Evolutionary conservation across 1,140 invertebrate species (phyloP).

Genomic region (Magallana gigas): DNA sequence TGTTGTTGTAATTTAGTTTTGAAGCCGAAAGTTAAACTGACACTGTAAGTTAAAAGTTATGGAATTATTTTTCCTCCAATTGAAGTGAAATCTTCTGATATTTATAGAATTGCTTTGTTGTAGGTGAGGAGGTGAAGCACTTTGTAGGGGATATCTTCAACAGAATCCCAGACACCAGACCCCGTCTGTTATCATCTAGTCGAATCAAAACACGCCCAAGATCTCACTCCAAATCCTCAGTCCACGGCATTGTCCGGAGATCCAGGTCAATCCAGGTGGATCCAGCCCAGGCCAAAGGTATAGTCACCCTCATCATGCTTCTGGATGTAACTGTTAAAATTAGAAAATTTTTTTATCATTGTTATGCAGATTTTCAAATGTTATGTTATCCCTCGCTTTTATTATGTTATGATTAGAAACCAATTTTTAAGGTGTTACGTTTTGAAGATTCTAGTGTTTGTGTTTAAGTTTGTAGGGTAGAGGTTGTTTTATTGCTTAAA

Average conservation of each 20-base stretch:
- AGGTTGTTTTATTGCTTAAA: background rate
- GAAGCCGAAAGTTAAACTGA: too few species aligned
- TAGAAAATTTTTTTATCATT: background rate
- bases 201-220: constrained; percentile 53
- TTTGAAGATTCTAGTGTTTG: too few species aligned
- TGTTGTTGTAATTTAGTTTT: too few species aligned
- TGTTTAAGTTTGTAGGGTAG: background rate
- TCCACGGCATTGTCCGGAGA: constrained; percentile 71
- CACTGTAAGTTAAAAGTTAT: too few species aligned
- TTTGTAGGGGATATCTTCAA: constrained; percentile 63
- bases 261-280: constrained; percentile 75
- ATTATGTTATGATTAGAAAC: too few species aligned
- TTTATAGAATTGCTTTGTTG: background rate
- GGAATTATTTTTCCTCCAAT: too few species aligned
- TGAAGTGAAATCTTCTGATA: too few species aligned
- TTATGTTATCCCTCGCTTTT: too few species aligned
- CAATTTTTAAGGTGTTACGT: too few species aligned
- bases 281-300: constrained; percentile 71
- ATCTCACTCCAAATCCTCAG: constrained; percentile 51
- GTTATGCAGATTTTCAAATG: too few species aligned
- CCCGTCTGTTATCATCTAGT: constrained; percentile 57
- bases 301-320: background rate
- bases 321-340: background rate
- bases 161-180: constrained; percentile 55
- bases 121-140: constrained; percentile 42